Base-by-base conservation (phyloP, 2,797 vertebrate species). In the Manis pentadactyla region DNA sequence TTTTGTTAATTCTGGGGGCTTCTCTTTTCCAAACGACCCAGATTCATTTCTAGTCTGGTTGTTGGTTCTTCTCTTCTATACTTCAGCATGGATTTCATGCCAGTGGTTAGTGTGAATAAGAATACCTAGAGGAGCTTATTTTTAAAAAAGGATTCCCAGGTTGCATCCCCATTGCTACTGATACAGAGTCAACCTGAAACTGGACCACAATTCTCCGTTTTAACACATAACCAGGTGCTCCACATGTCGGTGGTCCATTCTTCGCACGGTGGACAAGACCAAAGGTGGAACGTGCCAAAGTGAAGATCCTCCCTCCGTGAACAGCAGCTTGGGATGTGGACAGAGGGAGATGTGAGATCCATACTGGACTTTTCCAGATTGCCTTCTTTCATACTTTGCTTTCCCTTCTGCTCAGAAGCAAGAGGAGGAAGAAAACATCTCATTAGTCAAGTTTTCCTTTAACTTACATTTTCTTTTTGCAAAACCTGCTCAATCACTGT, bases 41-140 rank as follows among this genome's bases (percentile, higher is more conserved):
- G 93, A 82, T 89, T 63, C 73, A 19, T 81, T 69, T 89, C 27
- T 84, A 17, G 39, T 88, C 29, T 71, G 87, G 29, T 53, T 92
- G 5, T 4, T 86, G 37, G 49, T 7, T 39, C 27, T 93, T 31
- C 15, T 55, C 9, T 29, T 90, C 42, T 78, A 21, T 37, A 34
- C 34, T 89, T 57, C 31, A 31, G 37, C 59, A 31, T 18, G 78
- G 49, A 71, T 81, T 74, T 49, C 51, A 14, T 37, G 18, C 64
- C 49, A 57, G n/a, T 49, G 42, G 17, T 94, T 95, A 19, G 2
- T 5, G 7, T 55, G 39, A 83, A 7, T 57, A 88, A 79, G 57
- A 93, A 57, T 69, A 51, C 11, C 18, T 84, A 13, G 21, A 87
- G 9, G 6, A 73, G 7, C 49, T 61, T 63, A 42, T 61, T 55